Percentiles rank a stretch among this genome's conserved stretches.
These are phyloP conservation scores for Euzophera pinguis DNA, from an alignment of 2,888 invertebrate genomes.

Conservation along the genomic window DNA sequence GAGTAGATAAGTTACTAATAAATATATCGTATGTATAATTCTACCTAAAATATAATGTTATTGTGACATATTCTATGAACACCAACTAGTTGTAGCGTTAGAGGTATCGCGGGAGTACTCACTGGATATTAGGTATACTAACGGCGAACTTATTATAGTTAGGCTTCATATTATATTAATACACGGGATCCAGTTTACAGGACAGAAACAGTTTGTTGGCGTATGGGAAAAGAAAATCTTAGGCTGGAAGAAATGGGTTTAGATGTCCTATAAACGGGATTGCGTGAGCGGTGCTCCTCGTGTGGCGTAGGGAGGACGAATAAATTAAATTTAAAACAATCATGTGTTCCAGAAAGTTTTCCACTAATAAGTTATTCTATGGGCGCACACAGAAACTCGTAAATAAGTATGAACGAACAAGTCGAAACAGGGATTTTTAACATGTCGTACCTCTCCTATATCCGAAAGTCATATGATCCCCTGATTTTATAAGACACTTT, in stretches of 20 bases:
- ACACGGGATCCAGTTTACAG: neutral
- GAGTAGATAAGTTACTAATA: neutral
- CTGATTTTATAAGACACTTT: slow-evolving; percentile 35
- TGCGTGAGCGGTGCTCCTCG: slow-evolving; percentile 2
- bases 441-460: slow-evolving; percentile 30
- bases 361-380: slow-evolving; percentile 52
- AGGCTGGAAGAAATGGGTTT: neutral
- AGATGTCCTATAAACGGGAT: neutral
- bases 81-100: slow-evolving; percentile 51
- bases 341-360: slow-evolving; percentile 74
- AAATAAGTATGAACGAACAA: slow-evolving; percentile 50
- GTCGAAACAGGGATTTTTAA: slow-evolving; percentile 67
- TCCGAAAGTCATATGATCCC: slow-evolving; percentile 30
- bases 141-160: slow-evolving; percentile 26
- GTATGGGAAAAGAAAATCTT: no score
- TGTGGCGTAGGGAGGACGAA: slow-evolving; percentile 16
- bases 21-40: slow-evolving; percentile 9
- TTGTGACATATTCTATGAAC: slow-evolving; percentile 66
- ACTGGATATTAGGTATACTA: slow-evolving; percentile 29
- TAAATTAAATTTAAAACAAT: slow-evolving; percentile 30
- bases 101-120: slow-evolving; percentile 5
- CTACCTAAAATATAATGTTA: slow-evolving; percentile 15
- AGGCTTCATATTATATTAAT: slow-evolving; percentile 24
- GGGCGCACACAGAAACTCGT: slow-evolving; percentile 46
- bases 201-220: neutral